A percentile compares a stretch with the other conserved stretches of the same genome.
phyloP scores from a whole-genome alignment of 2,113 vertebrate species.

The Muntiacus reevesi region DNA sequence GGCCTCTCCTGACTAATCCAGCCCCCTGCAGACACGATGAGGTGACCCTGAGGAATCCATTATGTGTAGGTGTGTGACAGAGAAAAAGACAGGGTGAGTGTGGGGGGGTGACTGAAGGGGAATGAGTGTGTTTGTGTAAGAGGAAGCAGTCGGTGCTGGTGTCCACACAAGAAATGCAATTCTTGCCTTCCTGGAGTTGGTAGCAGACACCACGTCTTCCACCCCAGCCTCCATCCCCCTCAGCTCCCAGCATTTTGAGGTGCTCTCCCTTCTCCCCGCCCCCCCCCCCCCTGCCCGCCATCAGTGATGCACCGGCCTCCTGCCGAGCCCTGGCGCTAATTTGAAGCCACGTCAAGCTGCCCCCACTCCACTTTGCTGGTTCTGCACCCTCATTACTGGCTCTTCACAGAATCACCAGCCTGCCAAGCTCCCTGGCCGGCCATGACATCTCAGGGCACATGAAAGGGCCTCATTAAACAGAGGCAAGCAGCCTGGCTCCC shows the following conservation, averaged over 20 bases:
- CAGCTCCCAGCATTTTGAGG: not conserved
- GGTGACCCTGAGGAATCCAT: not conserved
- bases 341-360: not conserved
- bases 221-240: not conserved
- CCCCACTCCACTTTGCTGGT: not conserved
- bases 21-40: not conserved
- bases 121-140: not conserved
- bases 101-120: not conserved
- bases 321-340: not conserved
- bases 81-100: no score
- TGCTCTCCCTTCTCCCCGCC: not conserved
- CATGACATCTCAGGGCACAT: not conserved
- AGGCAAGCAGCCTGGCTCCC: not conserved
- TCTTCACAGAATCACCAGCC: not conserved
- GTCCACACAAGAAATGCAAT: not conserved
- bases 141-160: not conserved
- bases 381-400: conserved; percentile 2
- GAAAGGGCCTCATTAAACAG: not conserved
- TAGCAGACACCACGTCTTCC: not conserved
- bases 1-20: not conserved
- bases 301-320: not conserved
- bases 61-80: not conserved
- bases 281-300: fast-evolving
- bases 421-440: not conserved
- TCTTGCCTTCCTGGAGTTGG: not conserved